phyloP scores from a whole-genome alignment of 2,113 vertebrate genomes.

The Atrichornis clamosus region DNA sequence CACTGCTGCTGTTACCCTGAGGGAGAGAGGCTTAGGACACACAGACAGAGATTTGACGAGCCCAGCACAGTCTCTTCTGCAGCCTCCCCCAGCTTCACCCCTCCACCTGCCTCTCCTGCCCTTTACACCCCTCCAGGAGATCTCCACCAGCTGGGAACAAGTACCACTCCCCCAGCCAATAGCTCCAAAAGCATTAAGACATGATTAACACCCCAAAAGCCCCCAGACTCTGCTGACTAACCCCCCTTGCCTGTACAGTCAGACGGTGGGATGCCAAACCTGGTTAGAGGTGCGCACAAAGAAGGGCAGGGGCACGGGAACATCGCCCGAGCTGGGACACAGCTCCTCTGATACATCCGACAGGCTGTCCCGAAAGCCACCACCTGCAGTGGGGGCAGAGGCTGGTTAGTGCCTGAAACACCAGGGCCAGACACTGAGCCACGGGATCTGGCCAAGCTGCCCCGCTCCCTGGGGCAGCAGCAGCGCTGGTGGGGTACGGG shows the following conservation, averaged over 20 bases:
- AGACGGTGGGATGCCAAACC: slow-evolving; percentile 65
- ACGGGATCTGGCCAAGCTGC: not conserved
- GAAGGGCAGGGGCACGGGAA: slow-evolving; percentile 88
- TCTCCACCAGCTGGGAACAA: not conserved
- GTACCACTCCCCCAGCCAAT: not conserved
- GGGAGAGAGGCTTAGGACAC: not conserved
- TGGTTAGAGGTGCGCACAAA: slow-evolving; percentile 92
- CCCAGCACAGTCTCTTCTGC: not conserved
- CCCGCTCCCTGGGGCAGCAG: too few relatives aligned
- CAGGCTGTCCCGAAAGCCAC: slow-evolving; percentile 94
- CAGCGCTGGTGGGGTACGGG: not conserved
- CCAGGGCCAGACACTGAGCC: not conserved
- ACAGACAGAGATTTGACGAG: accelerated
- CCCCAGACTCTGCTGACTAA: not conserved
- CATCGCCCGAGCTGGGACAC: slow-evolving; percentile 90
- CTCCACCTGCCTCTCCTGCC: not conserved
- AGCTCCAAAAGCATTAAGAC: not conserved
- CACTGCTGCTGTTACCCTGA: slow-evolving; percentile 84
- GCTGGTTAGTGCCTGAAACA: not conserved
- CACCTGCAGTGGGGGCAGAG: slow-evolving; percentile 68
- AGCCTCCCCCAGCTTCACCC: not conserved
- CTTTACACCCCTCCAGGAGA: not conserved
- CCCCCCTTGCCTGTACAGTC: not conserved
- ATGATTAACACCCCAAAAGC: not conserved
- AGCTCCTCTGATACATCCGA: slow-evolving; percentile 95